phyloP scores from a whole-genome alignment of 2,888 invertebrate genomes.

The Elegia similella region DNA sequence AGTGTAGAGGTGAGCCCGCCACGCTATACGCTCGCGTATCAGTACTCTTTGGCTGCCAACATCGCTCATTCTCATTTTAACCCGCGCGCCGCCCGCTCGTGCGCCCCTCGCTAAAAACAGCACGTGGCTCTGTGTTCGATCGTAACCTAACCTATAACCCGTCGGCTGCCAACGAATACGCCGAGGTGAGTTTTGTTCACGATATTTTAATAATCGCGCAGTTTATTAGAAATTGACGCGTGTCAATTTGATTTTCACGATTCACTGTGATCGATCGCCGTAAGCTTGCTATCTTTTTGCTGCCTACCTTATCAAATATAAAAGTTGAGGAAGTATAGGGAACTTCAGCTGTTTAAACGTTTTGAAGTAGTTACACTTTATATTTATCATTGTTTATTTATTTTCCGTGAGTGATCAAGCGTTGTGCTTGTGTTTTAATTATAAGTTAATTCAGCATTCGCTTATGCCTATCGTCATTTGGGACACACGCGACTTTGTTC shows the following conservation, averaged over 20 bases:
- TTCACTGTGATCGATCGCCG: background rate
- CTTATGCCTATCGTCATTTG: too few relatives aligned
- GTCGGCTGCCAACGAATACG: conserved; percentile 9
- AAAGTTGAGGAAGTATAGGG: background rate
- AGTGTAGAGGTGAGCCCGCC: background rate
- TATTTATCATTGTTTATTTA: too few relatives aligned
- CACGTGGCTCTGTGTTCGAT: conserved; percentile 65
- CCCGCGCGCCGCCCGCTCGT: conserved; percentile 52
- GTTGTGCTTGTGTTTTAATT: too few relatives aligned
- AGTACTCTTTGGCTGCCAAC: conserved; percentile 3
- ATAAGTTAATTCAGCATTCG: too few relatives aligned
- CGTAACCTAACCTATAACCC: conserved; percentile 53
- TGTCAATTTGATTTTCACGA: background rate
- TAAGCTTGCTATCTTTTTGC: background rate
- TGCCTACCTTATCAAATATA: background rate
- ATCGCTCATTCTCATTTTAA: conserved; percentile 64
- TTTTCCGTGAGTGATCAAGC: too few relatives aligned
- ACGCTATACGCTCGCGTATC: background rate
- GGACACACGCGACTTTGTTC: too few relatives aligned
- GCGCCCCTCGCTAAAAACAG: conserved; percentile 48
- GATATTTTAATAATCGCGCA: conserved; percentile 3
- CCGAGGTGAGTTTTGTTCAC: conserved; percentile 8
- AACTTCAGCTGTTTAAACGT: too few relatives aligned
- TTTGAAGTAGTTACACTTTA: too few relatives aligned
- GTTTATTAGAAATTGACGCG: background rate